Evolutionary conservation across 2,797 vertebrate species (phyloP).

Genomic region (Melanotaenia pygmaea): DNA sequence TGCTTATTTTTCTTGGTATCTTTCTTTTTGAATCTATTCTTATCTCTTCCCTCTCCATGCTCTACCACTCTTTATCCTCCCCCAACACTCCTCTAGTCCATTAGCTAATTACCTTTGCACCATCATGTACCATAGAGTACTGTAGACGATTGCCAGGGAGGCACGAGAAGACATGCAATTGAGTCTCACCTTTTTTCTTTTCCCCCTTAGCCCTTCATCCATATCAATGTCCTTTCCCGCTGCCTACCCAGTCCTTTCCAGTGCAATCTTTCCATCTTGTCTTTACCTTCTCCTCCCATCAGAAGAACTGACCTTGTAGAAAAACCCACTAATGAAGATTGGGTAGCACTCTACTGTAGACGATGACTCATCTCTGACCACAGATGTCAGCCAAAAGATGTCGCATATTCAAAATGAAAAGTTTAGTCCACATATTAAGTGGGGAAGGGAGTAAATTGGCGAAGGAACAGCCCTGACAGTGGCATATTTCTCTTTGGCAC

Average conservation of each 20-base stretch:
- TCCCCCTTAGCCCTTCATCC: slow-evolving; percentile 31
- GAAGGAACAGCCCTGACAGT: slow-evolving; percentile 24
- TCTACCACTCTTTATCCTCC: not conserved
- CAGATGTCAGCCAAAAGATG: slow-evolving; percentile 56
- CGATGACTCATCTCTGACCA: slow-evolving; percentile 61
- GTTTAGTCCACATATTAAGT: slow-evolving; percentile 45
- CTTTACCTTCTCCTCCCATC: slow-evolving; percentile 14
- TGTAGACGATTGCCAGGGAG: slow-evolving; percentile 34
- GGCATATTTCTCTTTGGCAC: slow-evolving; percentile 36
- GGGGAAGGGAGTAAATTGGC: slow-evolving; percentile 47
- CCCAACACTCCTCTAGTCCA: slow-evolving; percentile 57
- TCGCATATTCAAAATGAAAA: slow-evolving; percentile 37
- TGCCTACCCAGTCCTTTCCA: not conserved
- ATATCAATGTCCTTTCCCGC: slow-evolving; percentile 14
- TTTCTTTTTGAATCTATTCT: not conserved
- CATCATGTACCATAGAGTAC: slow-evolving; percentile 22
- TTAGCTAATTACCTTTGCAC: slow-evolving; percentile 78
- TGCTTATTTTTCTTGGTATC: slow-evolving; percentile 25
- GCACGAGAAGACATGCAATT: slow-evolving; percentile 29
- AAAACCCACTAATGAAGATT: slow-evolving; percentile 59
- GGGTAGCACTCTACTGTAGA: slow-evolving; percentile 35
- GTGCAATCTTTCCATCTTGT: not conserved
- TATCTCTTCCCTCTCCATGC: slow-evolving; percentile 1
- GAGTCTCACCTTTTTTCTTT: slow-evolving; percentile 50
- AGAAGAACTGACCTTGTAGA: slow-evolving; percentile 54